Conservation (phyloP, 2,113 vertebrate genomes). For the Litocranius walleri region DNA sequence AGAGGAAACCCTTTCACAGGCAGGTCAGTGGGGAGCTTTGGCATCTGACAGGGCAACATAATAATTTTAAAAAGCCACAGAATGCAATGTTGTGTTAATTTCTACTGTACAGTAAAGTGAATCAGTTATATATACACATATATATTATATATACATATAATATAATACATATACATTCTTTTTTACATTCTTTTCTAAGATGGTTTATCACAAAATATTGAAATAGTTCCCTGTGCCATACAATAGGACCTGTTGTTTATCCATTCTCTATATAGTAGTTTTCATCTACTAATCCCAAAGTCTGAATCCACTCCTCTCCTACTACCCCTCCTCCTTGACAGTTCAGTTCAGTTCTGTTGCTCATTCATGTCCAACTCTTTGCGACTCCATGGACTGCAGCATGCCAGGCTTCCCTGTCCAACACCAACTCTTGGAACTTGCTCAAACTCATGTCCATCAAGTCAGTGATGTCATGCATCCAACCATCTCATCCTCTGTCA, state of each 20-base stretch:
- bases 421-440: background rate
- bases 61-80: background rate
- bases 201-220: background rate
- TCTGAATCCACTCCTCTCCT: background rate
- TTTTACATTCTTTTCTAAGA: background rate
- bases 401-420: background rate
- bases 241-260: background rate
- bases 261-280: background rate
- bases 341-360: background rate
- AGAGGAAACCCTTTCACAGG: background rate
- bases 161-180: background rate
- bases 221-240: background rate
- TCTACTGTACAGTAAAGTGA: background rate
- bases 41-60: background rate
- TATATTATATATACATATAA: background rate
- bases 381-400: accelerated
- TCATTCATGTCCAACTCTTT: background rate
- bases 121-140: background rate
- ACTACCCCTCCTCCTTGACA: background rate
- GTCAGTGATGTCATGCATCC: background rate
- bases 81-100: background rate
- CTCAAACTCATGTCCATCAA: background rate
- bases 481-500: background rate
- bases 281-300: background rate
- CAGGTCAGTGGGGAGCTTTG: background rate